These are phyloP conservation scores for Idaea biselata DNA, from an alignment of 2,888 invertebrate genomes.

Conservation along the genomic window DNA sequence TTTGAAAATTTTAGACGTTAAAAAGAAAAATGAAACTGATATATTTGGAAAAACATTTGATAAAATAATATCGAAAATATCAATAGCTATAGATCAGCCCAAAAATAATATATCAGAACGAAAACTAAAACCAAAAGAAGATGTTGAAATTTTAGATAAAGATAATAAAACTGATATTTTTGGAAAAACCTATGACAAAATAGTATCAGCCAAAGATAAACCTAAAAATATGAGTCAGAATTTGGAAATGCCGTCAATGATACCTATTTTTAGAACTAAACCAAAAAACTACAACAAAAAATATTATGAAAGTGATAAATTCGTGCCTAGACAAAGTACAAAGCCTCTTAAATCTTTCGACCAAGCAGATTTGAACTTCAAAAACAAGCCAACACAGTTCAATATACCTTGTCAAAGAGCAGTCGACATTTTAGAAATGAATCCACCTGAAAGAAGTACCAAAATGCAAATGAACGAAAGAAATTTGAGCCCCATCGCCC, in stretches of 20 bases:
- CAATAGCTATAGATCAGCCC: background rate
- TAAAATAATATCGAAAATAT: background rate
- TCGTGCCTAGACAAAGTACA: conserved; percentile 12
- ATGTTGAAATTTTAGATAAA: conserved; percentile 3
- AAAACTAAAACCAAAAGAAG: conserved; percentile 2
- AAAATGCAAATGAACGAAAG: conserved; percentile 12
- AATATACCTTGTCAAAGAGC: conserved; percentile 49
- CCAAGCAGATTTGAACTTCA: conserved; percentile 17
- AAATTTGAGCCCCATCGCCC: conserved; percentile 25
- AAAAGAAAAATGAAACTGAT: background rate
- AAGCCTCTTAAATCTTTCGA: background rate
- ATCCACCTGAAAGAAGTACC: conserved; percentile 20
- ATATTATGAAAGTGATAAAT: conserved; percentile 4
- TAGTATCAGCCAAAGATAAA: conserved; percentile 23
- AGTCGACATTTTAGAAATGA: conserved; percentile 44
- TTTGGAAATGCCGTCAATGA: conserved; percentile 20
- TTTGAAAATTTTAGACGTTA: conserved; percentile 3
- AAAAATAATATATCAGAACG: background rate
- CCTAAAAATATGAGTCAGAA: conserved; percentile 18
- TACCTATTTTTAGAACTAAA: conserved; percentile 25
- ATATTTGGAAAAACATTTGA: conserved; percentile 16
- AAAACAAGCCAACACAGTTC: conserved; percentile 26
- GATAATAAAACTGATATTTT: conserved; percentile 16
- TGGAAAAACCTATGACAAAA: conserved; percentile 14
- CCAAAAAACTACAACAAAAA: conserved; percentile 7